Evolutionary conservation across 2,888 invertebrate genomes (phyloP), one percentile per base, ranked within the genome.

Genomic region (Cataglyphis altisquamis): DNA sequence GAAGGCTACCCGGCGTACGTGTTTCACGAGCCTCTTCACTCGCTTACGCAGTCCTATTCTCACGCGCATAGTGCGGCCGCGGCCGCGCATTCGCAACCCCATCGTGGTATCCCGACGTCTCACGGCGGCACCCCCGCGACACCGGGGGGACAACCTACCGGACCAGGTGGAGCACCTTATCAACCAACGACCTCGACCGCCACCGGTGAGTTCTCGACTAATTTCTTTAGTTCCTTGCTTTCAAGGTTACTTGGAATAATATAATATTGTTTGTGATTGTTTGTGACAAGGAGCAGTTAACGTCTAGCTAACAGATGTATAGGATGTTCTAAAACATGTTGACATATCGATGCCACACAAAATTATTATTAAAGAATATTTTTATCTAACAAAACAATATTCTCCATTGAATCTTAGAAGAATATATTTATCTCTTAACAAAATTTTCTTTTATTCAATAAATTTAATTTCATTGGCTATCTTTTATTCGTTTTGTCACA

Each of bases 1-100:
- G 95, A 96, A 89, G 97, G 97, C 80, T 98, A 98, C 95, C 98
- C 98, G 77, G 94, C 94, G 55, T 98, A 98, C 96, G 98, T 98
- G 97, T 98, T 98, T 95, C 97, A 97, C 91, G 98, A 98, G 95
- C 98, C 98, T 85, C 96, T 98, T 83, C 96, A 96, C 93, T 97
- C 97, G 81, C 95, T 97, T 86, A 96, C 97, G 91, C 96, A 97
- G 87, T 96, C 97, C 90, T 97, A 97, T 95, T 96, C 97, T 90
- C 97, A 97, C 89, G 94, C 96, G 97, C 91, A 96, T 93, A 96
- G 97, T 88, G 78, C 78, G 78, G 78, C 97, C 39, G 97, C 97
- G 41, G 97, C 97, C 60, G 97, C 97, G 29, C 97, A 97, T 91
- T 97, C 97, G 89, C 98, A 98, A 93, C 97, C 97, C 90, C 95